Base-by-base conservation (phyloP, 2,113 vertebrate species). In the Myrmophylax atrothorax region DNA sequence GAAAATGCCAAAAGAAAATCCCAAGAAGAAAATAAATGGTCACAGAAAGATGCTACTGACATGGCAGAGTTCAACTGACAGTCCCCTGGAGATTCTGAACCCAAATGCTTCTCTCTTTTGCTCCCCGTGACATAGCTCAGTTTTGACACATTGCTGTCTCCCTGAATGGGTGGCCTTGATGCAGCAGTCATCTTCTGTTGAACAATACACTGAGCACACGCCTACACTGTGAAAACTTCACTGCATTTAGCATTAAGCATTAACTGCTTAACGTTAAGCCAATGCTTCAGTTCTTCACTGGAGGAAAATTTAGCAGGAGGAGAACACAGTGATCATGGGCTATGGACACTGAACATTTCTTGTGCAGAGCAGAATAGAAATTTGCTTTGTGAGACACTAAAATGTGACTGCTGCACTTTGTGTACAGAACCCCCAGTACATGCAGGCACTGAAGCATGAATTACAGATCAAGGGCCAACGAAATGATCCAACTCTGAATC, bases 401-500 rank as follows among this genome's bases (percentile, higher is more conserved):
- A 90, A 78, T 44, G 60, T 35, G 73, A 59, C 35, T 44, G 64
- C 50, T 62, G 63, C 37, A 14, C 49, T 66, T 63, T 16, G 10
- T 12, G 12, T 49, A 69, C 24, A 44, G 74, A 91, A n/a, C 20
- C 31, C 44, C 8, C 42, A 29, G 10, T 2, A 47, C 46, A 47
- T 1, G 3, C 12, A 66, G 35, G 50, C 76, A 72, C 6, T 38
- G 49, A 56, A 89, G 58, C 55, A 49, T 23, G 23, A 83, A 62
- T 62, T 75, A 64, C 44, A 74, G 37, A 24, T 67, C 1, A 0
- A 85, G 87, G 40, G 49, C 37, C 31, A 69, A 70, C 76, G 26
- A 72, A 79, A 55, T 10, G 24, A 92, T 79, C 50, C 52, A 67
- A 23, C 62, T 91, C 93, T 88, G 89, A 94, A 94, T 89, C 88